Percentiles rank a stretch among this genome's conserved stretches.
phyloP scores from a whole-genome alignment of 2,113 vertebrate species.

The Pituophis catenifer region DNA sequence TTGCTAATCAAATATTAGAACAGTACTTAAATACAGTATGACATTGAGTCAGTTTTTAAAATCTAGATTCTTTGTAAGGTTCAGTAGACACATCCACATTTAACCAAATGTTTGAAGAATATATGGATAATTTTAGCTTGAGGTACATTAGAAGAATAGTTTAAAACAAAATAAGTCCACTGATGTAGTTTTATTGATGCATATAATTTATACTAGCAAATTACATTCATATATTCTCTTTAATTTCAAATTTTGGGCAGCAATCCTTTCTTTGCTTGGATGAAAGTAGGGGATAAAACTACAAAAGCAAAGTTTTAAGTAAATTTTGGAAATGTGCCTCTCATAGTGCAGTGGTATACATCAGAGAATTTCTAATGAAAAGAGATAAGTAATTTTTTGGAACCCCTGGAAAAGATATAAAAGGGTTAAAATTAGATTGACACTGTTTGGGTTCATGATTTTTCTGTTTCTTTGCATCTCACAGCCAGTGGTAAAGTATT shows the following conservation, averaged over 20 bases:
- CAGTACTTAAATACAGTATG: not conserved
- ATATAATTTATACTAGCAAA: not conserved
- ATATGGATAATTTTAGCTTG: not conserved
- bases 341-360: not conserved
- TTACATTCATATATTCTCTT: not conserved
- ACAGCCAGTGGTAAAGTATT: not conserved
- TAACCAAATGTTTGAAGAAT: not conserved
- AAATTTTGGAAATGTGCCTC: not conserved
- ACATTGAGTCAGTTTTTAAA: not conserved
- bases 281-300: not conserved
- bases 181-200: not conserved
- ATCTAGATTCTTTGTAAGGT: conserved; percentile 19
- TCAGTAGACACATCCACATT: not conserved
- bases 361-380: not conserved
- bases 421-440: not conserved
- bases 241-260: not conserved
- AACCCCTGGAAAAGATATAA: not conserved
- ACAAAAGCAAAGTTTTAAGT: not conserved
- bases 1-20: not conserved
- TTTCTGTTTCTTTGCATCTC: not conserved
- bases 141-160: not conserved
- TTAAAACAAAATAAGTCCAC: not conserved
- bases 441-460: not conserved
- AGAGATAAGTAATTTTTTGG: not conserved
- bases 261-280: not conserved